Base-by-base conservation (phyloP, 2,113 vertebrate genomes). In the Lycaon pictus region DNA sequence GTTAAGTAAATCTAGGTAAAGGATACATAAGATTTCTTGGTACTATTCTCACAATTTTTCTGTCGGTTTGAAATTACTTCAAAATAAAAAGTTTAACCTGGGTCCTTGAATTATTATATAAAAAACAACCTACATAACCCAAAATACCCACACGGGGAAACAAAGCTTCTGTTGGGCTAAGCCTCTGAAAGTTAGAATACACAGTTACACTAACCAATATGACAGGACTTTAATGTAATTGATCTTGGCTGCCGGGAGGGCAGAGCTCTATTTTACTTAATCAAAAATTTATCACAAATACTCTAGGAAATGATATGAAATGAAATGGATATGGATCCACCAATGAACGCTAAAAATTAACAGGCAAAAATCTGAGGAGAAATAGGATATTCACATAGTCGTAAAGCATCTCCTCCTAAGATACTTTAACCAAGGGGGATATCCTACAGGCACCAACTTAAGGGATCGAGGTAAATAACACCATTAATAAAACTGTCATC, bases 231-330 rank as follows among this genome's bases (percentile, higher is more conserved):
- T 53, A 95, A 72, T 35, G 55, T 56, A 87, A 96, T 35, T 96
- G 51, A 93, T 56, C 62, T 84, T 93, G 63, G 92, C 19, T 90
- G 88, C 67, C 87, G 83, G 22, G 67, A 95, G 37, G n/a, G 27
- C 22, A 93, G 51, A 56, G 7, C 56, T 95, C 12, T 90, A 53
- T 56, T 95, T 90, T 77, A 35, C 55, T 82, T 55, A 65, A 77
- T 65, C 72, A 87, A 83, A 69, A 88, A 93, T 93, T 96, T 90
- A 65, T 80, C 35, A 96, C 22, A 95, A 92, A 96, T 93, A 83
- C 20, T 88, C 60, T 32, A 48, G 55, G 43, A 95, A 90, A 91
- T 82, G 11, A 86, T 60, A 81, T 74, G 23, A 37, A 93, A n/a
- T 86, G 60, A 83, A 79, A 83, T 62, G 90, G 22, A 74, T 62